These are phyloP conservation scores for Syngnathus rostellatus DNA, from an alignment of 2,797 vertebrate genomes.

Conservation along the genomic window DNA sequence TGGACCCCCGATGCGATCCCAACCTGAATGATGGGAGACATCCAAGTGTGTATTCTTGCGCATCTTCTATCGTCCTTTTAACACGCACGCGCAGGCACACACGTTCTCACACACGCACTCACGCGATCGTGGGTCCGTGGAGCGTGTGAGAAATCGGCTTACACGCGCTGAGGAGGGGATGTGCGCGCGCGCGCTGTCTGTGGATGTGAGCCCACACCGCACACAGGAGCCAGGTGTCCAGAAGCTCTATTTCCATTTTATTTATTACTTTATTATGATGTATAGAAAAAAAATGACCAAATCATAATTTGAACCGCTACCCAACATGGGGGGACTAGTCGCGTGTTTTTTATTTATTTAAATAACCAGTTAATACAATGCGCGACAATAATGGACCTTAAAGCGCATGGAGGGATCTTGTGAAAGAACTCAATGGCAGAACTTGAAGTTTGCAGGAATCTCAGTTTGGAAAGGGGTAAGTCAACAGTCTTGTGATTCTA, in stretches of 20 bases:
- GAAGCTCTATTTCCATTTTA: not conserved
- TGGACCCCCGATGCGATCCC: too few species aligned
- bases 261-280: not conserved
- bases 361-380: too few species aligned
- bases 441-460: conserved; percentile 91
- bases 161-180: conserved; percentile 6
- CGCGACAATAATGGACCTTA: not conserved
- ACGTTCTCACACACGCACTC: not conserved
- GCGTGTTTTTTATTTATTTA: not conserved
- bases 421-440: conserved; percentile 83
- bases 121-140: not conserved
- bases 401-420: conserved; percentile 48
- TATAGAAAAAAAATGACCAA: too few species aligned
- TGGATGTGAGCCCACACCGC: not conserved
- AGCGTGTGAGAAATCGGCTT: conserved; percentile 7
- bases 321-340: not conserved
- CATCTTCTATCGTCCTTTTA: not conserved
- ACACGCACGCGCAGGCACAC: not conserved
- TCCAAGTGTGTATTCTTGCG: not conserved
- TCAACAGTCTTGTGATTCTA: conserved; percentile 10
- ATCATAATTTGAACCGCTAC: not conserved
- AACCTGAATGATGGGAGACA: too few species aligned
- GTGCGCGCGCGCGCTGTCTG: not conserved
- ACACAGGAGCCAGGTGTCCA: conserved; percentile 1
- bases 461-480: conserved; percentile 94